Conservation (phyloP, 2,797 vertebrate species). For the Microctenopoma stevenorrisi region DNA sequence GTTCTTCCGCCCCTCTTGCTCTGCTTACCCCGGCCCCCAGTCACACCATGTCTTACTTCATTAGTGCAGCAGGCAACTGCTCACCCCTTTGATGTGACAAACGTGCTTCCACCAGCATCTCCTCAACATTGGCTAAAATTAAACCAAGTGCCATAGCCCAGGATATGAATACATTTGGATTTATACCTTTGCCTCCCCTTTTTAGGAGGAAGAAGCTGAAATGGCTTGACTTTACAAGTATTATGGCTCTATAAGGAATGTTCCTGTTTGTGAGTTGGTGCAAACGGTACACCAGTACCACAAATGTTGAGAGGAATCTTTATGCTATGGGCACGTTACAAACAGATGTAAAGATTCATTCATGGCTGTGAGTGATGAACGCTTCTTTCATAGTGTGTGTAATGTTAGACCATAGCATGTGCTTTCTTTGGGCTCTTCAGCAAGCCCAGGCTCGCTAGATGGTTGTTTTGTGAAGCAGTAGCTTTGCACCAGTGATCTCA, state of each 20-base stretch:
- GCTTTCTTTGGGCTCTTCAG: conserved; percentile 47
- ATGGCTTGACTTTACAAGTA: conserved; percentile 24
- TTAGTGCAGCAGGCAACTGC: conserved; percentile 15
- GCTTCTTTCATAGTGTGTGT: conserved; percentile 8
- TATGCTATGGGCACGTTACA: neutral
- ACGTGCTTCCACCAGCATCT: conserved; percentile 17
- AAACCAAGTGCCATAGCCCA: conserved; percentile 23
- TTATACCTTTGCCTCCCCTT: neutral
- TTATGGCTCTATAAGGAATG: conserved; percentile 8
- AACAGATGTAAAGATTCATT: conserved; percentile 5
- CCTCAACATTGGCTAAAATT: conserved; percentile 29
- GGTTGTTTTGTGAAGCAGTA: conserved; percentile 38
- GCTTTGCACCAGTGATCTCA: conserved; percentile 53
- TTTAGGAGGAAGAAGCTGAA: conserved; percentile 1
- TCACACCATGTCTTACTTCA: conserved; percentile 45
- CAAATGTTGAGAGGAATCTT: conserved; percentile 17
- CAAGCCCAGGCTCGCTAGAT: conserved; percentile 54
- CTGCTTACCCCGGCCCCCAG: conserved; percentile 40
- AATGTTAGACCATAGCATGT: conserved; percentile 25
- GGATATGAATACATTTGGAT: conserved; percentile 6
- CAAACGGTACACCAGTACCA: conserved; percentile 18
- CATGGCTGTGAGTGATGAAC: conserved; percentile 9
- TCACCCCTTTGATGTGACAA: conserved; percentile 40
- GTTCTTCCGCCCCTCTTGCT: conserved; percentile 28
- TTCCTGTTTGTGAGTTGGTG: conserved; percentile 11